These are phyloP conservation scores for Rhagoletis zephyria DNA, from an alignment of 1,140 invertebrate genomes.

Conservation along the genomic window DNA sequence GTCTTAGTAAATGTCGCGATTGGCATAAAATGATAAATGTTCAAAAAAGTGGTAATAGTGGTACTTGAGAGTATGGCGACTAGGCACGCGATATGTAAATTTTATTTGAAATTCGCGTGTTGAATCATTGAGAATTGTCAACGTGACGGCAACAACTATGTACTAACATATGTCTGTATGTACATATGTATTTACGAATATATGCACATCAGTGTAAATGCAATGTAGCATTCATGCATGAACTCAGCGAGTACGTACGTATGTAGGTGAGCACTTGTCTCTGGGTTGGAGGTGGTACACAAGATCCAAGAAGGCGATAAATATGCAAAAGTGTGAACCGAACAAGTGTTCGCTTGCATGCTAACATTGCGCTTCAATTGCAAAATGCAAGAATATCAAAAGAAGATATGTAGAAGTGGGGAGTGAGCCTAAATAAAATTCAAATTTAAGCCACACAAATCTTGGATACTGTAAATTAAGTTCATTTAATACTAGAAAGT, in stretches of 20 bases:
- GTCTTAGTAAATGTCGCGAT: neutral
- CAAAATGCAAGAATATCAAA: neutral
- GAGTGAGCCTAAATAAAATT: too few species aligned
- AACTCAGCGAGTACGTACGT: neutral
- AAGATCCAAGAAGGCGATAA: neutral
- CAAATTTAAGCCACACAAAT: too few species aligned
- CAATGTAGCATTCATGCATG: too few species aligned
- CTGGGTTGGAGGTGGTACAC: neutral
- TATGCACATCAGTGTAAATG: neutral
- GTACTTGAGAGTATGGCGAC: constrained; percentile 28
- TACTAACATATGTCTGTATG: neutral
- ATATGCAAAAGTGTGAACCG: neutral
- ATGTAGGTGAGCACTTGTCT: neutral
- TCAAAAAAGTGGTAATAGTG: constrained; percentile 32
- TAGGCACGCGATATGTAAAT: constrained; percentile 48
- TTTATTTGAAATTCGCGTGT: constrained; percentile 43
- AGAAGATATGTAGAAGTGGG: too few species aligned
- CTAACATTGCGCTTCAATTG: neutral
- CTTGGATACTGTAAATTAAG: too few species aligned
- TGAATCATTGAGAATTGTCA: constrained; percentile 47
- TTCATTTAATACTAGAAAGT: too few species aligned
- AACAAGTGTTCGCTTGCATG: neutral
- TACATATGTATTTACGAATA: neutral
- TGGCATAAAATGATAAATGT: constrained; percentile 42
- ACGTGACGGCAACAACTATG: neutral